Evolutionary conservation across 2,888 invertebrate genomes (phyloP).

Genomic region (Formica aserva): DNA sequence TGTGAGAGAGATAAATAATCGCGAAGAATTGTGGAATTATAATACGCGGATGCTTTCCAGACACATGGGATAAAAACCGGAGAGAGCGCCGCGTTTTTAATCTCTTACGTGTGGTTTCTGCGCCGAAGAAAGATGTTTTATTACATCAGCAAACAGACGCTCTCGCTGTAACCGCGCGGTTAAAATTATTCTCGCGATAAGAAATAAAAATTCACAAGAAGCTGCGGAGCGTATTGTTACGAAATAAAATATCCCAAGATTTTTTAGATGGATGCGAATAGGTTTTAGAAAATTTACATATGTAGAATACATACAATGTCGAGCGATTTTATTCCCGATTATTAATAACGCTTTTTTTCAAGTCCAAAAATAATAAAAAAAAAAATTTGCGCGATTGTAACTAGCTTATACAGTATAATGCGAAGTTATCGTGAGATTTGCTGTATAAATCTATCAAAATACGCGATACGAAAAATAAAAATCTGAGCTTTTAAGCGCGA

Average conservation of each 20-base stretch:
- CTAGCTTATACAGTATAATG: background rate
- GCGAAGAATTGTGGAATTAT: background rate
- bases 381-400: background rate
- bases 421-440: background rate
- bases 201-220: background rate
- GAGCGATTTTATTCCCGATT: background rate
- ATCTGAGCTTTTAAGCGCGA: slow-evolving; percentile 3
- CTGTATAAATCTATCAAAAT: background rate
- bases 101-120: background rate
- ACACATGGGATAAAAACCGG: slow-evolving; percentile 1
- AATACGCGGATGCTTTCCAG: slow-evolving; percentile 5
- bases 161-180: background rate
- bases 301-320: background rate
- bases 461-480: background rate
- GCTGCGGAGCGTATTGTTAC: background rate
- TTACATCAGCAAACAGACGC: slow-evolving; percentile 7
- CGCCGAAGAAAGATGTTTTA: slow-evolving; percentile 11
- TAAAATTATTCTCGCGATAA: slow-evolving; percentile 13
- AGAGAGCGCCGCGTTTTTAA: slow-evolving; percentile 6
- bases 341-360: background rate
- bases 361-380: background rate
- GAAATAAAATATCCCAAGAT: background rate
- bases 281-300: background rate
- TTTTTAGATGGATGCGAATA: background rate
- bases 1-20: background rate